Base-by-base conservation (phyloP, 2,113 vertebrate species). In the Corvus cornix region DNA sequence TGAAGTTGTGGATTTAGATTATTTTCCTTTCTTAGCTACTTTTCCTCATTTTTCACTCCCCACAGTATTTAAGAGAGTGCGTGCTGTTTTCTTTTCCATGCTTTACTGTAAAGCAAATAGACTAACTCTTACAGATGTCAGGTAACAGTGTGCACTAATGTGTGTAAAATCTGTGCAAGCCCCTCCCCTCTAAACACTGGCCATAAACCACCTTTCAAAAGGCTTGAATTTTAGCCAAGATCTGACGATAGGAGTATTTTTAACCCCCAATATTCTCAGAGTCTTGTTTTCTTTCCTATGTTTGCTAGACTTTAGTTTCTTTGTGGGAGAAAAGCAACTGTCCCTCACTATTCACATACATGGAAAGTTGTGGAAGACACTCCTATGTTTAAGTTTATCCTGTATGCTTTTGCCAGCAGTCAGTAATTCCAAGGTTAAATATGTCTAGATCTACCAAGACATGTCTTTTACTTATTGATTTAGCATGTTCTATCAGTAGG, bases 11-110 rank as follows among this genome's bases (percentile, higher is more conserved):
- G 15, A 0, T 83, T 89, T 70, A 68, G 30, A 49, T 78, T 70
- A 6, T 69, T 91, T 63, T 68, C 23, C 30, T 86, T 84, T 67
- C 41, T 68, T 33, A 58, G 35, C 12, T 52, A 49, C 30, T 26
- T 75, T 43, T 30, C 17, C 5, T 84, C 14, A 14, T 62, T 68
- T 27, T 21, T 26, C 5, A 27, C 5, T 26, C 30, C 30, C 15
- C 1, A 0, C 6, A 13, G 7, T 63, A 44, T 63, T 78, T 76
- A 53, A 79, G 49, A 60, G 69, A 83, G 62, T 0, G 0, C 26
- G 14, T 13, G 22, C 7, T 79, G 3, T 79, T 87, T 84, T 69
- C 46, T 56, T 24, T 75, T 62, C 21, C 6, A 26, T 4, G 1
- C 10, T 35, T 41, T 27, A 8, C 12, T 58, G 12, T 15, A 35